Percentiles rank a stretch among this genome's conserved stretches.
Conservation (phyloP, 2,888 invertebrate species). For the Rhogogaster chlorosoma region DNA sequence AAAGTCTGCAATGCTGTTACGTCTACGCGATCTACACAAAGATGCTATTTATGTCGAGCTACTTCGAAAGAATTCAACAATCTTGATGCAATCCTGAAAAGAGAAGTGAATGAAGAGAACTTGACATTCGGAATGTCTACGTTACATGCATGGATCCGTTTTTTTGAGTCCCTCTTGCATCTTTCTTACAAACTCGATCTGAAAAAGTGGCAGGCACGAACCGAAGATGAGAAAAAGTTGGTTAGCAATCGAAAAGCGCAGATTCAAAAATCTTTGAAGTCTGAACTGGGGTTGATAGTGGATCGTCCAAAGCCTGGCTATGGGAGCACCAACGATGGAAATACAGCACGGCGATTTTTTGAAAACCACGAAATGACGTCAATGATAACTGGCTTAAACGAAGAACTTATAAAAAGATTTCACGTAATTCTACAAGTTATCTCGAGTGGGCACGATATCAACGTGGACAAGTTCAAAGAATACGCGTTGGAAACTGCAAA, state of each 20-base stretch:
- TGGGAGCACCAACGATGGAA: conserved; percentile 43
- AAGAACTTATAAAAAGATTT: conserved; percentile 56
- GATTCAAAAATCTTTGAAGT: conserved; percentile 58
- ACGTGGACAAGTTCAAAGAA: conserved; percentile 51
- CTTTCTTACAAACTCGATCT: conserved; percentile 65
- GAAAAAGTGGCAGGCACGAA: conserved; percentile 68
- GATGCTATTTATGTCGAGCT: conserved; percentile 57
- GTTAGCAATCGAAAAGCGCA: conserved; percentile 58
- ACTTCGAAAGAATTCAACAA: conserved; percentile 56
- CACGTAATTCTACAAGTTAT: conserved; percentile 56
- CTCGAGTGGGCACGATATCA: conserved; percentile 53
- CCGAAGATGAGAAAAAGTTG: conserved; percentile 58
- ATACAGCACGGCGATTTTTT: conserved; percentile 54
- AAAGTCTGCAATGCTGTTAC: conserved; percentile 58
- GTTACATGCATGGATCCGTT: conserved; percentile 68
- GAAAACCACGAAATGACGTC: conserved; percentile 40
- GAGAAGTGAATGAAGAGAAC: conserved; percentile 46
- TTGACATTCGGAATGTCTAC: conserved; percentile 63
- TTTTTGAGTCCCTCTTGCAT: conserved; percentile 68
- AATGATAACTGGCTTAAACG: conserved; percentile 56
- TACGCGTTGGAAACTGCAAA: conserved; percentile 50
- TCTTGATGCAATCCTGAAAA: conserved; percentile 49
- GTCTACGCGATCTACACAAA: conserved; percentile 53
- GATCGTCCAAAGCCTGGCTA: conserved; percentile 29
- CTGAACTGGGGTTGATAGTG: conserved; percentile 49